Conservation (phyloP, 2,113 vertebrate species). For the Rousettus leschenaultii region DNA sequence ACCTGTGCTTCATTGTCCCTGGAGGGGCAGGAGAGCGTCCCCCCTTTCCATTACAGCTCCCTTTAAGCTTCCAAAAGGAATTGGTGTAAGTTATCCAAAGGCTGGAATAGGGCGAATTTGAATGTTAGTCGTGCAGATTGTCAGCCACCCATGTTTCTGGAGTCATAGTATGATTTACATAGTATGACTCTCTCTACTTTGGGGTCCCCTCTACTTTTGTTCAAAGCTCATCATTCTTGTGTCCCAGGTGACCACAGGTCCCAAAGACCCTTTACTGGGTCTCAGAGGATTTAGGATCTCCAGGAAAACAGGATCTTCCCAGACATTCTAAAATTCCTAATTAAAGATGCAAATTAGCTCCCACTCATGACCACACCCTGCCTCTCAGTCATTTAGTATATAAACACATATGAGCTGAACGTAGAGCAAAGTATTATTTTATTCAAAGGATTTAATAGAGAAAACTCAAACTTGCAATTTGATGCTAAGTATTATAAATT, state of each 20-base stretch:
- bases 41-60: too few relatives aligned
- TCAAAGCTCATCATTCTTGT: neutral
- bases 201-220: neutral
- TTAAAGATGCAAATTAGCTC: neutral
- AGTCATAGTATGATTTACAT: neutral
- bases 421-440: neutral
- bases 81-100: neutral
- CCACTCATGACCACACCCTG: neutral
- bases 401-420: neutral
- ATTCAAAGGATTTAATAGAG: neutral
- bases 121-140: neutral
- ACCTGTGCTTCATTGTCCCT: neutral
- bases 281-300: neutral
- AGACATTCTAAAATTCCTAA: neutral
- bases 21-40: accelerated
- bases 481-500: neutral
- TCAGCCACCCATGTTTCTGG: neutral
- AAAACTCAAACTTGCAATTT: neutral
- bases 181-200: neutral
- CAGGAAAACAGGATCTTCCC: neutral
- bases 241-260: neutral
- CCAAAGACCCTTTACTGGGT: neutral
- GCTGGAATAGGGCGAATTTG: neutral
- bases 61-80: neutral
- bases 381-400: neutral